Conservation (phyloP, 64 coral and sea anemone genomes). For the Montipora capricornis region DNA sequence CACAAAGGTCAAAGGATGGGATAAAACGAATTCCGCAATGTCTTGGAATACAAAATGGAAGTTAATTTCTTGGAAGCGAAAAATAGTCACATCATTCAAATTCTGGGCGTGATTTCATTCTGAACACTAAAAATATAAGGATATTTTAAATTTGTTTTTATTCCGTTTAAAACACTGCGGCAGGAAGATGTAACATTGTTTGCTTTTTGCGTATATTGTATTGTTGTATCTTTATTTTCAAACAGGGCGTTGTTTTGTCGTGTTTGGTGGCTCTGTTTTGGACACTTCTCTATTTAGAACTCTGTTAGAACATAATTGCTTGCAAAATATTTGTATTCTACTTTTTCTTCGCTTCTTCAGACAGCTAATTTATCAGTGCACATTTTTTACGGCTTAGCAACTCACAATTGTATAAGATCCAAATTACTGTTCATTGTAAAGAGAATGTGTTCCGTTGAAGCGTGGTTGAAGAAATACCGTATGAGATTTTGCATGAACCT, state of each 20-base stretch:
- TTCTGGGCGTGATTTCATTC: neutral
- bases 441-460: too few relatives aligned
- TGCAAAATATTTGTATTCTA: too few relatives aligned
- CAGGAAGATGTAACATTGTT: neutral
- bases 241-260: neutral
- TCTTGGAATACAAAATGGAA: too few relatives aligned
- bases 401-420: too few relatives aligned
- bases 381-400: too few relatives aligned
- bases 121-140: neutral
- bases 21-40: too few relatives aligned
- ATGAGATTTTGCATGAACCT: too few relatives aligned
- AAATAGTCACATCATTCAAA: neutral
- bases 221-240: neutral
- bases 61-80: neutral
- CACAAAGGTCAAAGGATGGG: neutral
- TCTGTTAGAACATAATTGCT: too few relatives aligned
- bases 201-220: neutral
- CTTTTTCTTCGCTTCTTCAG: too few relatives aligned
- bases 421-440: too few relatives aligned
- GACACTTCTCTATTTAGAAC: neutral
- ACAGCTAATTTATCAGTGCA: too few relatives aligned
- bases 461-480: too few relatives aligned
- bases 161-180: neutral
- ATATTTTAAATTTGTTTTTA: constrained; percentile 13
- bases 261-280: neutral